Evolutionary conservation across 2,113 vertebrate genomes (phyloP), one percentile per base, ranked within the genome.

Genomic region (Austrofundulus limnaeus): DNA sequence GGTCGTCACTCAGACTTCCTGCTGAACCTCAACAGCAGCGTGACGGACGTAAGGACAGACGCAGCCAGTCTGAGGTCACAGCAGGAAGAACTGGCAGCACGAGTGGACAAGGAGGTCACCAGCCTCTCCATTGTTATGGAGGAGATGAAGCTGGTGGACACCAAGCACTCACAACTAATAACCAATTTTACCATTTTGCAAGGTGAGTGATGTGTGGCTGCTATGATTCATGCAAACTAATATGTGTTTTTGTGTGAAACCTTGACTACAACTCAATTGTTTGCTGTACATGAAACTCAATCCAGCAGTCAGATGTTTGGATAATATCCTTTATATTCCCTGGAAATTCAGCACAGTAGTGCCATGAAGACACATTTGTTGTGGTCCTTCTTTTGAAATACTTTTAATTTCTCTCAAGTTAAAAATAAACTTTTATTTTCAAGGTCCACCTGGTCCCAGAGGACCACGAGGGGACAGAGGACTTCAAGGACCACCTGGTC

Each of bases 111-210:
- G 23, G 97, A 98, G 91, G 94, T 98, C 72, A 94, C 93, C 75
- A 95, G 92, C 74, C 92, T 98, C 62, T 96, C 95, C 0, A 88
- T 95, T 53, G 92, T 98, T 66, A 97, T 96, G 96, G 96, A 98
- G 86, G 97, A 98, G 91, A 96, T 98, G 96, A 98, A 98, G 75
- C 78, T 98, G 45, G 96, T 98, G 28, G 97, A 98, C 88, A 95
- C 92, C 83, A 96, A 95, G 77, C 97, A 98, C 56, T 95, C 95
- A 11, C 97, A 98, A 61, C 94, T 98, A 16, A 97, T 98, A 87
- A 97, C 94, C 81, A 98, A 98, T 84, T 98, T 98, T 85, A 98
- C 97, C 39, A 95, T 98, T 81, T 87, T 98, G 65, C 92, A 98
- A 88, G 97, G 97, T 98, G 86, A 82, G 90, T 31, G 1, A 21